Base-by-base conservation (phyloP, 2,888 invertebrate species). In the Cinara cedri region DNA sequence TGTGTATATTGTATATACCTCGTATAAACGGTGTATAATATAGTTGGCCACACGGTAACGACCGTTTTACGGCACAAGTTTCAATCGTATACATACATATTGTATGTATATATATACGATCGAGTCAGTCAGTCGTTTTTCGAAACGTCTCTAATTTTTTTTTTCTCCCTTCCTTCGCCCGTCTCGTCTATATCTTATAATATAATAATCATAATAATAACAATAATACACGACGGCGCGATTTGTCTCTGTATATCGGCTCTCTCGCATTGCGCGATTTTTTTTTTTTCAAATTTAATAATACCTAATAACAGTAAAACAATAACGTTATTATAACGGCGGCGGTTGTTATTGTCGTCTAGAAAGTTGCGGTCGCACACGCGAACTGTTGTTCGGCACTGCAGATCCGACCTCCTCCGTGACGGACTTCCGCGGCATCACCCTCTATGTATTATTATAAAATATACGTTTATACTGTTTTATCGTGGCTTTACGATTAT, bases 31-130 rank as follows among this genome's bases (percentile, higher is more conserved):
- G 6, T 34, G 26, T 26, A 13, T 49, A 34, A 62, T 54, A 46
- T 62, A 71, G 16, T 51, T 57, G n/a, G n/a, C 76, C 76, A 57
- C 34, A 6, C 34, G 34, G 68, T 68, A 76, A 57, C 76, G 55
- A 68, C 49, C 26, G 19, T 76, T 68, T 76, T 76, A 76, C 68
- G 76, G 46, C 19, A 14, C 21, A 68, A 76, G 76, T 76, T 76
- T 68, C 26, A 42, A 66, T 16, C n/a, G 21, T 34, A 26, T 34
- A 4, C 3, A 34, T 34, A 34, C n/a, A 34, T 34, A 34, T 34
- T 34, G 6, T 34, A n/a, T n/a, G n/a, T n/a, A n/a, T n/a, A n/a
- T 55, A 46, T 44, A 42, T 57, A 24, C 49, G 26, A 51, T n/a
- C 55, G 6, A 19, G 16, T n/a, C 66, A 66, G 46, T 46, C 66